Percentiles rank a stretch among this genome's conserved stretches.
phyloP scores from a whole-genome alignment of 2,797 vertebrate genomes.

The Enteromius afrohamiltoni region DNA sequence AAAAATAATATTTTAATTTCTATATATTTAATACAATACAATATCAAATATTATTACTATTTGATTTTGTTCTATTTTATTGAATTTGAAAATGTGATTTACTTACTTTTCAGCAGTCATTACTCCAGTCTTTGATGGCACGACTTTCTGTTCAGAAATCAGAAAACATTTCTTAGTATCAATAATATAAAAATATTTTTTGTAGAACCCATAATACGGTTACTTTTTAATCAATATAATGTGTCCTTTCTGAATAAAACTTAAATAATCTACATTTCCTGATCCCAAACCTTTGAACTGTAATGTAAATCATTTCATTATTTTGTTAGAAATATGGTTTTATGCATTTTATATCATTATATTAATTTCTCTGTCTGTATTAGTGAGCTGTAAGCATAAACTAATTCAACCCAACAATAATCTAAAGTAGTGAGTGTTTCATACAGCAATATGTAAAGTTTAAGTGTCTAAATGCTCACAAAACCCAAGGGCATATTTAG shows the following conservation, averaged over 20 bases:
- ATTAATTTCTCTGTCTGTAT: background rate
- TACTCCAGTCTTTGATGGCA: background rate
- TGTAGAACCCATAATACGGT: background rate
- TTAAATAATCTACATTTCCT: background rate
- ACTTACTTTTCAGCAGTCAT: background rate
- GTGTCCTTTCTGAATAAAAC: background rate
- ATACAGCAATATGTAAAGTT: background rate
- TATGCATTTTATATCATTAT: background rate
- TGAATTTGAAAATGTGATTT: background rate
- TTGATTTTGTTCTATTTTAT: background rate
- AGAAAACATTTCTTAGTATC: background rate
- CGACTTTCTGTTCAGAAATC: background rate
- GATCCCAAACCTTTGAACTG: background rate
- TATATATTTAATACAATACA: too few species aligned
- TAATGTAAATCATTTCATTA: background rate
- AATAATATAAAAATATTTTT: background rate
- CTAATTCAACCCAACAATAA: background rate
- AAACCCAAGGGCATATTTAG: slow-evolving; percentile 9
- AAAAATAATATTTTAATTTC: too few species aligned
- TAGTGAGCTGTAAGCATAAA: background rate
- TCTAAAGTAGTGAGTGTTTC: background rate
- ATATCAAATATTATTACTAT: background rate
- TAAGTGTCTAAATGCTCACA: background rate
- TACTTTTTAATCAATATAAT: background rate
- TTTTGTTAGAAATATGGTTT: background rate